A percentile compares a stretch with the other conserved stretches of the same genome.
Evolutionary conservation across 1,140 invertebrate genomes (phyloP).

Genomic region (Drosophila nikananu): DNA sequence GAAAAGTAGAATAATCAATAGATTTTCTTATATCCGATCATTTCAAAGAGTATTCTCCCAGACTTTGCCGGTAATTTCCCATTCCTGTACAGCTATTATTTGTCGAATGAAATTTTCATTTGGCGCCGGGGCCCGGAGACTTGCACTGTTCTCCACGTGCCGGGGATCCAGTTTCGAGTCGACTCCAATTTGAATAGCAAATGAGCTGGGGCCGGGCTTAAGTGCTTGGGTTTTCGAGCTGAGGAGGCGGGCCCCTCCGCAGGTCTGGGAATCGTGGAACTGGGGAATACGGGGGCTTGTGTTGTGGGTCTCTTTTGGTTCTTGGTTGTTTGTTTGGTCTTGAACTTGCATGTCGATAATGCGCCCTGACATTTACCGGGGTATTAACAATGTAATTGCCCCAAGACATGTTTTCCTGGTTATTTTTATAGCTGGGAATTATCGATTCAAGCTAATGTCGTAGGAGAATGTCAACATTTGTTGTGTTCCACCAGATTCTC

Average conservation of each 20-base stretch:
- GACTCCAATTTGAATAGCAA: slow-evolving; percentile 78
- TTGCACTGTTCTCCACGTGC: slow-evolving; percentile 42
- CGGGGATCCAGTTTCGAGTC: slow-evolving; percentile 30
- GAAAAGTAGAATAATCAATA: neutral
- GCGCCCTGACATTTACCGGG: slow-evolving; percentile 41
- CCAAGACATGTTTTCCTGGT: slow-evolving; percentile 23
- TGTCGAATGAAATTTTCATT: slow-evolving; percentile 29
- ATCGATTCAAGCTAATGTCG: slow-evolving; percentile 27
- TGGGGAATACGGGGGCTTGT: slow-evolving; percentile 10
- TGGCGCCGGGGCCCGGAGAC: slow-evolving; percentile 29
- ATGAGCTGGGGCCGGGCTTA: slow-evolving; percentile 54
- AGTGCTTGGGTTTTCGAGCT: slow-evolving; percentile 12
- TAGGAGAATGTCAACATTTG: slow-evolving; percentile 17
- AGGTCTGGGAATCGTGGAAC: neutral
- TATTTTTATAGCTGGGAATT: slow-evolving; percentile 31
- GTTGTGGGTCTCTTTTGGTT: slow-evolving; percentile 12
- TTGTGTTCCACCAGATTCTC: slow-evolving; percentile 18
- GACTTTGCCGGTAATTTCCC: neutral
- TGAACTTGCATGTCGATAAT: slow-evolving; percentile 81
- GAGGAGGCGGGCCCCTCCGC: neutral
- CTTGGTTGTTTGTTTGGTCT: slow-evolving; percentile 51
- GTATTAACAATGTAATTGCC: slow-evolving; percentile 43
- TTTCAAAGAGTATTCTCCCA: slow-evolving; percentile 6
- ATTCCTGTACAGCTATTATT: slow-evolving; percentile 16
- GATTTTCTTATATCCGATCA: neutral